Evolutionary conservation across 2,113 vertebrate species (phyloP).

Genomic region (Nestor notabilis): DNA sequence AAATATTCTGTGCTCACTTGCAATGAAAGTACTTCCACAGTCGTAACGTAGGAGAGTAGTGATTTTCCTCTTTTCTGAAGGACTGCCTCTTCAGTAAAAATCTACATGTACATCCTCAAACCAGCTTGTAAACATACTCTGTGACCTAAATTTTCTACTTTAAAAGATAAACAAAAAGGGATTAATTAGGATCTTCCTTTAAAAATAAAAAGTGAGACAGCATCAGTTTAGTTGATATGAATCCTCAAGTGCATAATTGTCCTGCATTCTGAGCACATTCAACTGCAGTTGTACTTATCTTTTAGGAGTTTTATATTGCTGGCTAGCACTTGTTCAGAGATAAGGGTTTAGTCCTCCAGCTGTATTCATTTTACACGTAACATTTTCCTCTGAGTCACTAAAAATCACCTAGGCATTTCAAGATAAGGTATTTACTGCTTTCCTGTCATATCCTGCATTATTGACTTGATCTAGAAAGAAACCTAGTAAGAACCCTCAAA

Average conservation of each 20-base stretch:
- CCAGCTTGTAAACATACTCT: not conserved
- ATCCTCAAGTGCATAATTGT: not conserved
- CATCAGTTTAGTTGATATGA: not conserved
- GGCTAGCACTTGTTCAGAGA: not conserved
- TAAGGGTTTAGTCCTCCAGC: not conserved
- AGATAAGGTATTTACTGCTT: not conserved
- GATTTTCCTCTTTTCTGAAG: not conserved
- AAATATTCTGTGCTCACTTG: not conserved
- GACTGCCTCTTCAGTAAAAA: not conserved
- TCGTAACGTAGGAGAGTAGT: not conserved
- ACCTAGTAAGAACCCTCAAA: not conserved
- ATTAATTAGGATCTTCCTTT: not conserved
- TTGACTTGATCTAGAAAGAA: not conserved
- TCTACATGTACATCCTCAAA: not conserved
- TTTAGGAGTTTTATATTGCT: not conserved
- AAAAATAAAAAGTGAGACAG: not conserved
- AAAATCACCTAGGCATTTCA: not conserved
- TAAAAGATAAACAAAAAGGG: not conserved
- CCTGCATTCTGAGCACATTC: constrained; percentile 29
- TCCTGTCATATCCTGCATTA: not conserved
- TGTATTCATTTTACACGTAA: not conserved
- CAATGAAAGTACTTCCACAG: not conserved
- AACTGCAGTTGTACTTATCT: constrained; percentile 22
- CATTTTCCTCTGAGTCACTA: not conserved
- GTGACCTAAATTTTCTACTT: not conserved